Conservation (phyloP, 2,113 vertebrate genomes). For the Megaleporinus macrocephalus region DNA sequence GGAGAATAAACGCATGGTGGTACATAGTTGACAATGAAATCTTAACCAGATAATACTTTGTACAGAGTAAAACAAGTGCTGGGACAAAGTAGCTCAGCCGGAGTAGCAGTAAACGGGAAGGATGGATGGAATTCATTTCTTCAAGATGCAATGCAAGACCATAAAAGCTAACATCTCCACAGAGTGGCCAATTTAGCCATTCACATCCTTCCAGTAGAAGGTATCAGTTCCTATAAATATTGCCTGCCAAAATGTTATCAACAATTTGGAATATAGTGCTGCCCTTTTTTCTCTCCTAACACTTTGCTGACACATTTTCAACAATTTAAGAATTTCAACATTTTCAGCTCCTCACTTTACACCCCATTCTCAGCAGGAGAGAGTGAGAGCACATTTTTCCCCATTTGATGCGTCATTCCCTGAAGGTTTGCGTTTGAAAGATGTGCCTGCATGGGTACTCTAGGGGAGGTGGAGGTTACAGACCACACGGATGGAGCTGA, state of each 20-base stretch:
- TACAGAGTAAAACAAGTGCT: background rate
- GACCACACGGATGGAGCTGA: conserved; percentile 23
- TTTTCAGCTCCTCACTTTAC: conserved; percentile 10
- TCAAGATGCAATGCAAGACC: conserved; percentile 13
- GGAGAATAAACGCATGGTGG: background rate
- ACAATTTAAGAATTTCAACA: conserved; percentile 24
- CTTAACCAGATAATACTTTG: conserved; percentile 9
- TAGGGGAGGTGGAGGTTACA: conserved; percentile 24
- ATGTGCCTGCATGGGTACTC: conserved; percentile 34
- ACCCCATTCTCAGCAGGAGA: background rate
- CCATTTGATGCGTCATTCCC: conserved; percentile 28
- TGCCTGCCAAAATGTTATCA: conserved; percentile 47
- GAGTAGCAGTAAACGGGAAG: conserved; percentile 35
- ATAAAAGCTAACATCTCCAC: conserved; percentile 39
- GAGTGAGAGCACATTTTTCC: conserved; percentile 28
- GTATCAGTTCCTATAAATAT: conserved; percentile 40
- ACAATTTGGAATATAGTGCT: conserved; percentile 1
- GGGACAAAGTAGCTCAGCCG: conserved; percentile 21
- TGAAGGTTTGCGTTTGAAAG: conserved; percentile 45
- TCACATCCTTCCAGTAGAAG: conserved; percentile 42
- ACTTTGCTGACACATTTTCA: conserved; percentile 27
- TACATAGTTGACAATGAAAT: background rate
- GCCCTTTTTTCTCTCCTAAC: conserved; percentile 2
- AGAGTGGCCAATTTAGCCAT: conserved; percentile 19
- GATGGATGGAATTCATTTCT: conserved; percentile 20